Conservation (phyloP, 2,113 vertebrate species). For the Elephas maximus region DNA sequence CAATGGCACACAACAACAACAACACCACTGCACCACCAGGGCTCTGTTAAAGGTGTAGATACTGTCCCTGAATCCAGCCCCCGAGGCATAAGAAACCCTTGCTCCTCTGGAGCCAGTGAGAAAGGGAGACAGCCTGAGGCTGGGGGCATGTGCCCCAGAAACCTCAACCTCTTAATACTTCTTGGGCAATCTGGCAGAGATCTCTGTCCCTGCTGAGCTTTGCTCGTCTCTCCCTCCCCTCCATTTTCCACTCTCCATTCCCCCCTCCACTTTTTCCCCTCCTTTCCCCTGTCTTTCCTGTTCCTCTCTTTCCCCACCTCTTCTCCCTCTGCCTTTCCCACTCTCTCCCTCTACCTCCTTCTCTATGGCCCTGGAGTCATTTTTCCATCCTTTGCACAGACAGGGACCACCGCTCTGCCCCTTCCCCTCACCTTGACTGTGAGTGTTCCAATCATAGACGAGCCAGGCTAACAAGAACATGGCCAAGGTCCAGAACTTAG, state of each 20-base stretch:
- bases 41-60: neutral
- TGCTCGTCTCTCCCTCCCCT: neutral
- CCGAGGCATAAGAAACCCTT: neutral
- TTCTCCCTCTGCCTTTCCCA: neutral
- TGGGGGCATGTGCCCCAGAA: neutral
- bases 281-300: neutral
- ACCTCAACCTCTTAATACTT: neutral
- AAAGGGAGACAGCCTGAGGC: neutral
- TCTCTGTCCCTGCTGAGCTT: neutral
- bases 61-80: neutral
- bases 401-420: neutral
- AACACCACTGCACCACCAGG: neutral
- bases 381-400: neutral
- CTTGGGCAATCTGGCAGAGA: neutral
- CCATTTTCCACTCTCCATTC: neutral
- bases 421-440: conserved; percentile 69
- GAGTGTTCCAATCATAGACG: conserved; percentile 92
- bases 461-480: conserved; percentile 91
- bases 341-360: neutral
- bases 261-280: neutral
- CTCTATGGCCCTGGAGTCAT: neutral
- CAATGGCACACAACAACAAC: too few species aligned
- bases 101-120: neutral
- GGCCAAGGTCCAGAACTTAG: conserved; percentile 90
- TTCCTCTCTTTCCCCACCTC: neutral